Percentiles rank a stretch among this genome's conserved stretches.
Evolutionary conservation across 2,797 vertebrate species (phyloP).

Genomic region (Antrozous pallidus): DNA sequence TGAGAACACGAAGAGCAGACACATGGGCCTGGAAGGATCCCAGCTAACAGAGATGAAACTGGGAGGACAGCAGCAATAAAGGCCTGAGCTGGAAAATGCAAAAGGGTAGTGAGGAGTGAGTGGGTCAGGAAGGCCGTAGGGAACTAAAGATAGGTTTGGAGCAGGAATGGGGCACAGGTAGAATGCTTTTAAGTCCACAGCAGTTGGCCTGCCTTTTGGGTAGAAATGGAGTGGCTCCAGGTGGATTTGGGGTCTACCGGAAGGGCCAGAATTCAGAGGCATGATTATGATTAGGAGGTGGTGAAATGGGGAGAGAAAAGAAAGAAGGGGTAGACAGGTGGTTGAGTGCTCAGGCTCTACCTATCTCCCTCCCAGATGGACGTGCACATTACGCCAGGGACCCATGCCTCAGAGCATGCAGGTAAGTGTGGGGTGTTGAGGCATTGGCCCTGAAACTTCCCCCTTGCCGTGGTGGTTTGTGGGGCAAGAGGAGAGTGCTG

Average conservation of each 20-base stretch:
- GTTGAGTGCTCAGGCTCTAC: neutral
- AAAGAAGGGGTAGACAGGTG: neutral
- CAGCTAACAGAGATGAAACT: neutral
- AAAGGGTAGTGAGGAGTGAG: neutral
- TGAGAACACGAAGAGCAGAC: neutral
- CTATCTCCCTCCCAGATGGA: conserved; percentile 87
- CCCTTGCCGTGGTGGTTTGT: neutral
- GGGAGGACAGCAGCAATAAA: neutral
- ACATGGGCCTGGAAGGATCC: neutral
- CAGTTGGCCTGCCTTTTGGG: neutral
- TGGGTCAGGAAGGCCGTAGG: neutral
- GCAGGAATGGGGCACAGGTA: neutral
- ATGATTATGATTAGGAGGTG: neutral
- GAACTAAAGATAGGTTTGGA: neutral
- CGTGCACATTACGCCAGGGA: conserved; percentile 94
- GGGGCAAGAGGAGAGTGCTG: neutral
- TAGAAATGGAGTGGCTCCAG: neutral
- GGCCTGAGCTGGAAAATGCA: neutral
- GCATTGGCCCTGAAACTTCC: neutral
- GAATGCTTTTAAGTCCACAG: neutral
- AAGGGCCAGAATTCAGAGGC: neutral
- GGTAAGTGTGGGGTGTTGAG: conserved; percentile 81
- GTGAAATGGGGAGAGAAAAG: neutral
- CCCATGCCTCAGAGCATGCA: conserved; percentile 95
- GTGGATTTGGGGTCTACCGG: neutral